A percentile compares a stretch with the other conserved stretches of the same genome.
Conservation (phyloP, 2,888 invertebrate genomes). For the Hoplodrina ambigua region DNA sequence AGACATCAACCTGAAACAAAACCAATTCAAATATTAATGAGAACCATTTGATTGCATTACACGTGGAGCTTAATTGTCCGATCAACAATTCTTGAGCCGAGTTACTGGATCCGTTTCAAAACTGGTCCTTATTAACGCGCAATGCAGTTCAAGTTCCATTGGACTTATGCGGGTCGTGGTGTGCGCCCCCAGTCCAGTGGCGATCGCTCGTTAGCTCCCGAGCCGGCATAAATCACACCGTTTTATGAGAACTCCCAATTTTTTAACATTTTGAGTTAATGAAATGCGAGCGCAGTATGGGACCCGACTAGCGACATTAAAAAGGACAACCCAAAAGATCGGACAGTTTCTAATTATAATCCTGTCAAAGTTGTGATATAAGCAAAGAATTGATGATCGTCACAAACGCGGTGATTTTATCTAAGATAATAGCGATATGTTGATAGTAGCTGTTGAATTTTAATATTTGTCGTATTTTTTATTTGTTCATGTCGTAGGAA, state of each 20-base stretch:
- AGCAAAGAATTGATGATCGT: slow-evolving; percentile 88
- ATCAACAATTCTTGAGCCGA: slow-evolving; percentile 59
- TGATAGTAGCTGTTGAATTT: slow-evolving; percentile 84
- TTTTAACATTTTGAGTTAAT: slow-evolving; percentile 87
- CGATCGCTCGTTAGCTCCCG: slow-evolving; percentile 88
- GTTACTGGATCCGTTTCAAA: slow-evolving; percentile 16
- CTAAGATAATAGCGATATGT: slow-evolving; percentile 81
- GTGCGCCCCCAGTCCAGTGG: slow-evolving; percentile 76
- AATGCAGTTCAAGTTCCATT: slow-evolving; percentile 48
- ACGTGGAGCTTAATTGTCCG: slow-evolving; percentile 70
- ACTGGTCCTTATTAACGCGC: slow-evolving; percentile 32
- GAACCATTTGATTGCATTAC: slow-evolving; percentile 64
- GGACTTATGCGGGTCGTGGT: slow-evolving; percentile 22
- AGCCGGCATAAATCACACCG: slow-evolving; percentile 88
- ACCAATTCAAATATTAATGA: slow-evolving; percentile 58
- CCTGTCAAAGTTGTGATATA: slow-evolving; percentile 89
- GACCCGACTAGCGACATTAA: slow-evolving; percentile 89
- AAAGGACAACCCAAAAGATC: slow-evolving; percentile 88
- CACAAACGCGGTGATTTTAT: slow-evolving; percentile 85
- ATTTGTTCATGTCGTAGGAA: slow-evolving; percentile 63
- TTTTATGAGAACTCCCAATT: slow-evolving; percentile 88
- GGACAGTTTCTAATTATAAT: slow-evolving; percentile 90
- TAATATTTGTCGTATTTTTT: slow-evolving; percentile 78
- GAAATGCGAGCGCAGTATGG: slow-evolving; percentile 90
- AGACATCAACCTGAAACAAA: slow-evolving; percentile 55